Conservation (phyloP, 2,888 invertebrate species). For the Lasius platythorax region DNA sequence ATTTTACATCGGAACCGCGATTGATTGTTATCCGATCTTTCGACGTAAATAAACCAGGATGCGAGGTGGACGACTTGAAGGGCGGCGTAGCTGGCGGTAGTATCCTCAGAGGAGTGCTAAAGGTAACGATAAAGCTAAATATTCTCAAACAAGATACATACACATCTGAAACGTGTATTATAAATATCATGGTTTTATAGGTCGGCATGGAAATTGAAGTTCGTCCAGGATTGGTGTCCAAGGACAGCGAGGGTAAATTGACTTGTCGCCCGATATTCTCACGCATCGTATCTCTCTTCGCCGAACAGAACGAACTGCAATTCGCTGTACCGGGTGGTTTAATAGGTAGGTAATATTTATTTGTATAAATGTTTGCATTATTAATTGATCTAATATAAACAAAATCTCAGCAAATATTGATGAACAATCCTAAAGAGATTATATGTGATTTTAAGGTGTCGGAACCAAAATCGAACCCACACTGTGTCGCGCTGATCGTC, state of each 20-base stretch:
- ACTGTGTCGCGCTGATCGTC: conserved; percentile 98
- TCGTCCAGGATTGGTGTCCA: conserved; percentile 98
- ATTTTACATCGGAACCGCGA: conserved; percentile 97
- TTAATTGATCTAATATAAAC: neutral
- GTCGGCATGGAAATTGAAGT: conserved; percentile 99
- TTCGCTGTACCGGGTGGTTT: conserved; percentile 99
- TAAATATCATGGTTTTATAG: conserved; percentile 58
- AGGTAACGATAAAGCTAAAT: conserved; percentile 85
- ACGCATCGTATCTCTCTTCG: conserved; percentile 97
- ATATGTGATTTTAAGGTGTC: conserved; percentile 89
- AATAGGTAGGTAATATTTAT: conserved; percentile 89
- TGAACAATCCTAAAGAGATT: conserved; percentile 1
- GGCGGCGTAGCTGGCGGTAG: conserved; percentile 99
- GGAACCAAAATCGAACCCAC: conserved; percentile 99
- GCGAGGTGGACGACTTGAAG: conserved; percentile 98
- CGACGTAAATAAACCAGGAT: conserved; percentile 99
- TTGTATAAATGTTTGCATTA: neutral
- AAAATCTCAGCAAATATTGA: neutral
- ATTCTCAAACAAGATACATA: neutral
- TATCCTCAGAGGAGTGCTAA: conserved; percentile 97
- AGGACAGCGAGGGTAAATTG: conserved; percentile 97
- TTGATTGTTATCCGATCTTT: conserved; percentile 98
- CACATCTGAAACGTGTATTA: neutral
- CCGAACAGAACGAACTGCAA: conserved; percentile 99
- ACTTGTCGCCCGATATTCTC: conserved; percentile 99